phyloP scores from a whole-genome alignment of 2,888 invertebrate species.

The Diaprepes abbreviatus region DNA sequence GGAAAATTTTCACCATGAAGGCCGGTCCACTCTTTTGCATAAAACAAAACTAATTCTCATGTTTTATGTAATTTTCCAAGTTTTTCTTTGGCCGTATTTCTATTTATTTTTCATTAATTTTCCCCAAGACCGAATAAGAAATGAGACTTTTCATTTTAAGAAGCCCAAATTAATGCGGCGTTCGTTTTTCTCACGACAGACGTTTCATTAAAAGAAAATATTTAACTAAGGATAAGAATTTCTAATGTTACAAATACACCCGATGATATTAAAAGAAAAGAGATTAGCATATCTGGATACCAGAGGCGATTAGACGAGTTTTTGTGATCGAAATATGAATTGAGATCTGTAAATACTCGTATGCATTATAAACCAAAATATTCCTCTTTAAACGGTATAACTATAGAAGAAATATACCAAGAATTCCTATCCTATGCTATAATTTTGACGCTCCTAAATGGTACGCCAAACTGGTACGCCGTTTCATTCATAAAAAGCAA shows the following conservation, averaged over 20 bases:
- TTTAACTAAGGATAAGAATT: slow-evolving; percentile 3
- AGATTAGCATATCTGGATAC: too few relatives aligned
- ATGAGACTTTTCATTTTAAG: slow-evolving; percentile 25
- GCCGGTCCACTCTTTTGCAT: slow-evolving; percentile 5
- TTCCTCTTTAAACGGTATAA: too few relatives aligned
- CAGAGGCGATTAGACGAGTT: too few relatives aligned
- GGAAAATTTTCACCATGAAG: slow-evolving; percentile 3
- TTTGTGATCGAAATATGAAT: too few relatives aligned
- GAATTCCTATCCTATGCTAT: too few relatives aligned
- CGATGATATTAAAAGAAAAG: too few relatives aligned
- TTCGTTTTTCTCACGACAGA: slow-evolving; percentile 23
- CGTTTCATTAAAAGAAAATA: slow-evolving; percentile 27
- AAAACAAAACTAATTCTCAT: slow-evolving; percentile 21
- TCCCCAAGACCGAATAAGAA: slow-evolving; percentile 24
- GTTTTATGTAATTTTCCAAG: slow-evolving; percentile 24
- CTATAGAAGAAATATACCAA: too few relatives aligned
- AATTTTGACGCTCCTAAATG: too few relatives aligned
- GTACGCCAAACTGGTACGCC: too few relatives aligned
- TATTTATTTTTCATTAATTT: slow-evolving; percentile 31
- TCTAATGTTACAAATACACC: neutral
- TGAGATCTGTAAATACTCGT: too few relatives aligned
- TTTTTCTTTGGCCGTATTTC: slow-evolving; percentile 22
- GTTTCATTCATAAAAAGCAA: too few relatives aligned
- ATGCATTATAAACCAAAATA: too few relatives aligned
- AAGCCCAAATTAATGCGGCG: slow-evolving; percentile 8